Evolutionary conservation across 2,797 vertebrate species (phyloP).

Genomic region (Carcharodon carcharias): DNA sequence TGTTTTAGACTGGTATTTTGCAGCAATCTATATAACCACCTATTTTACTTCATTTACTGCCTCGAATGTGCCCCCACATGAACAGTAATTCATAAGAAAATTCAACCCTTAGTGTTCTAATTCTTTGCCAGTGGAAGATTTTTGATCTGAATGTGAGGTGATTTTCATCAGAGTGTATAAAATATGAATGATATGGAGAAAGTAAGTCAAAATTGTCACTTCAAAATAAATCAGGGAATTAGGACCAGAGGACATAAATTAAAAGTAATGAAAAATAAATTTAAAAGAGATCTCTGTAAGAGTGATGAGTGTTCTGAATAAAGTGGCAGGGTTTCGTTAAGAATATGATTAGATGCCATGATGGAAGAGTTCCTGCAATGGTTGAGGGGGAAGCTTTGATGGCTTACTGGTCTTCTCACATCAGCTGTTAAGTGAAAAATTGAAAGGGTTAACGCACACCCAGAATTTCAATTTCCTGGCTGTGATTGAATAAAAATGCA

Average conservation of each 20-base stretch:
- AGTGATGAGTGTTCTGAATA: neutral
- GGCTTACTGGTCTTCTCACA: neutral
- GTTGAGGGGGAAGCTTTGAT: neutral
- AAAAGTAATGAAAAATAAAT: constrained; percentile 45
- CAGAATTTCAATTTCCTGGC: neutral
- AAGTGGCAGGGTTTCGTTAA: neutral
- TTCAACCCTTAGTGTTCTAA: neutral
- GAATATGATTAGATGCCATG: neutral
- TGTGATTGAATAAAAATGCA: neutral
- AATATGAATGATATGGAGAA: constrained; percentile 46
- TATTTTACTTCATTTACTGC: neutral
- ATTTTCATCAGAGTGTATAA: constrained; percentile 4
- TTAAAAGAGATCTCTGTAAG: constrained; percentile 49
- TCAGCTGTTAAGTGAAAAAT: neutral
- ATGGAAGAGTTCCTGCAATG: neutral
- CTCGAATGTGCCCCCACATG: neutral
- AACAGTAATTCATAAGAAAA: neutral
- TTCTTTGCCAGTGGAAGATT: neutral
- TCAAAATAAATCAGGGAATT: constrained; percentile 15
- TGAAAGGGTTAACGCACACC: neutral
- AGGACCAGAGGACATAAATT: constrained; percentile 4
- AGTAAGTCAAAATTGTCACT: constrained; percentile 36
- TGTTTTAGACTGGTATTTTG: neutral
- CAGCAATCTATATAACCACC: neutral
- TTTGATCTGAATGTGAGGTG: neutral